Base-by-base conservation (phyloP, 2,888 invertebrate genomes). In the Drosophila stalkeri region DNA sequence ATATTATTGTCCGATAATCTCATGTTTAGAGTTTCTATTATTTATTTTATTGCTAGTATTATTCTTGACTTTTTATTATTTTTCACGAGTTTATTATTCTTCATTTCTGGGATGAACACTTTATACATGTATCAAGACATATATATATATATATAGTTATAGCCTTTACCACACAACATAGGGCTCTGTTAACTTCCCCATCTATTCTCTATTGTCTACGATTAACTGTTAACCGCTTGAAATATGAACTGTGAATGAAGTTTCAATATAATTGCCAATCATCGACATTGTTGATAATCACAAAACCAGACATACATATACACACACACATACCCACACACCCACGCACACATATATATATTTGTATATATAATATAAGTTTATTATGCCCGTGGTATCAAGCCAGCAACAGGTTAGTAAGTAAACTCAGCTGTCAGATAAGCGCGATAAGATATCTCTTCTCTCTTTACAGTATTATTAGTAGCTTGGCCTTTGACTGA, bases 381-480 rank as follows among this genome's bases (percentile, higher is more conserved):
- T 59, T 59, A 27, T 43, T 47, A 31, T 47, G 31, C 35, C 14
- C 11, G 37, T 43, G 41, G 9, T n/a, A 35, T 23, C 14, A 64
- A 43, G 27, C 46, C 46, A 27, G 59, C 73, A 41, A 64, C 33
- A 75, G 61, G 56, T 63, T 60, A 54, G 47, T 64, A 52, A 63
- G 51, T 33, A 27, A 35, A 49, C 41, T 43, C 46, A 27, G 49
- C 49, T 63, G 52, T 5, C 64, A 39, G 80, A 78, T 78, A 78
- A 78, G 76, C 59, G 49, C 71, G 78, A 78, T 78, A 80, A 78
- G 78, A 57, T 64, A 71, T 64, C 49, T 62, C n/a, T n/a, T n/a
- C 43, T 46, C 18, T 44, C 18, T 44, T 61, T 47, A 47, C 31
- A 51, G 27, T 18, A 18, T 12, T 33, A 35, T 51, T 33, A 14